Base-by-base conservation (phyloP, 2,113 vertebrate species). In the Noturus placidus region DNA sequence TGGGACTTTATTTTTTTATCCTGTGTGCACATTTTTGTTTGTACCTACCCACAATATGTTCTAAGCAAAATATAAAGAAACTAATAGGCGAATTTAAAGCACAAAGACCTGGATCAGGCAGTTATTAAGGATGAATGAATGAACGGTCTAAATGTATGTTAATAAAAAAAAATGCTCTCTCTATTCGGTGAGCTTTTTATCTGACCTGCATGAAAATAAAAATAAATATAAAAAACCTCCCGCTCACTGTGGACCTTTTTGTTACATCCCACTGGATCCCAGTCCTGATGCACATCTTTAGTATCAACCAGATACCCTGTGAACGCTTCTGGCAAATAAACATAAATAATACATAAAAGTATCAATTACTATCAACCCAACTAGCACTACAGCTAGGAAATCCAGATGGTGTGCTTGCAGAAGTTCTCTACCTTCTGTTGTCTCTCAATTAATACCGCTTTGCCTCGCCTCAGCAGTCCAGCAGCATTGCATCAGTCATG, bases 361-460 rank as follows among this genome's bases (percentile, higher is more conserved):
- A 80, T 76, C 33, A 54, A n/a, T 35, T 77, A 38, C 57, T 11
- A 63, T 52, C 74, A 65, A 67, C 0, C 57, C 57, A 14, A 57
- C 69, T 35, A 77, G 50, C 77, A 87, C 22, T 52, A 63, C 22
- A 85, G 33, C 14, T 30, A 70, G 27, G 63, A 83, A 50, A 78
- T 88, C 83, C 83, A 86, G 83, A 83, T 90, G 78, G 79, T 61
- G 57, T 54, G 27, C 30, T 54, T 42, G 19, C 63, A 27, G 84
- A 83, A 67, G 19, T 85, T 61, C 50, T 72, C 76, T 85, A 61
- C 80, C 65, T 88, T 88, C 87, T 84, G 84, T 77, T 90, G 63
- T 90, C 27, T 82, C 69, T 88, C 85, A 85, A 87, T 88, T 90
- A 87, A 89, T 83, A 72, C 57, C 54, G 25, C 27, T 77, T 82